Conservation (phyloP, 2,113 vertebrate genomes). For the Ia io region DNA sequence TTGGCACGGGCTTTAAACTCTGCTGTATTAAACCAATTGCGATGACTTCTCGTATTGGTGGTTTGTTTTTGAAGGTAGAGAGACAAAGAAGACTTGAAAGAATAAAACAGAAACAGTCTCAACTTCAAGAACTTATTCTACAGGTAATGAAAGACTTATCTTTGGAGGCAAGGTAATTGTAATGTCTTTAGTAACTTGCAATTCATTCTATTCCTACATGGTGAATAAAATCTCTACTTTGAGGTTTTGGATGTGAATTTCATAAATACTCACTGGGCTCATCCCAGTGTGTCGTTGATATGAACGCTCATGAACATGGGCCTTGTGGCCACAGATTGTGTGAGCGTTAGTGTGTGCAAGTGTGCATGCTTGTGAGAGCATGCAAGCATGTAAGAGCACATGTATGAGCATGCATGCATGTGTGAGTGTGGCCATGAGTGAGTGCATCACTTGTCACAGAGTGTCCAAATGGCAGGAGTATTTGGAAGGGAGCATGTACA, state of each 20-base stretch:
- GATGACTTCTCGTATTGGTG: neutral
- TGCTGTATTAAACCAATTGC: neutral
- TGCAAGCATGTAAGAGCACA: neutral
- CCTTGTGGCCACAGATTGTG: neutral
- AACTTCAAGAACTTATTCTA: slow-evolving; percentile 98
- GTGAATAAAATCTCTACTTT: neutral
- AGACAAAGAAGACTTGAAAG: slow-evolving; percentile 95
- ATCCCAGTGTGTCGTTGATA: too few species aligned
- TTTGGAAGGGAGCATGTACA: neutral
- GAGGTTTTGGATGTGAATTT: neutral
- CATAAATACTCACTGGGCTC: neutral
- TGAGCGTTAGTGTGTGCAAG: neutral
- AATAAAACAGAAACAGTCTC: slow-evolving; percentile 99
- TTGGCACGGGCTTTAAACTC: neutral
- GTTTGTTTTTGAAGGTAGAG: slow-evolving; percentile 88
- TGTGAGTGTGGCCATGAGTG: accelerated
- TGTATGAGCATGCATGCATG: neutral
- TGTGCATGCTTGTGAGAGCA: neutral
- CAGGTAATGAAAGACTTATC: slow-evolving; percentile 87
- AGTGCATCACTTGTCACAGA: neutral
- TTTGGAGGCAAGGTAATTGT: slow-evolving; percentile 68
- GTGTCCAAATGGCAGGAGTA: neutral
- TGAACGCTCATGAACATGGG: neutral
- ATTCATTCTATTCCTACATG: neutral
- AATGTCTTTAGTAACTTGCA: neutral